Evolutionary conservation across 2,797 vertebrate species (phyloP), one percentile per base, ranked within the genome.

Genomic region (Aplochiton taeniatus): DNA sequence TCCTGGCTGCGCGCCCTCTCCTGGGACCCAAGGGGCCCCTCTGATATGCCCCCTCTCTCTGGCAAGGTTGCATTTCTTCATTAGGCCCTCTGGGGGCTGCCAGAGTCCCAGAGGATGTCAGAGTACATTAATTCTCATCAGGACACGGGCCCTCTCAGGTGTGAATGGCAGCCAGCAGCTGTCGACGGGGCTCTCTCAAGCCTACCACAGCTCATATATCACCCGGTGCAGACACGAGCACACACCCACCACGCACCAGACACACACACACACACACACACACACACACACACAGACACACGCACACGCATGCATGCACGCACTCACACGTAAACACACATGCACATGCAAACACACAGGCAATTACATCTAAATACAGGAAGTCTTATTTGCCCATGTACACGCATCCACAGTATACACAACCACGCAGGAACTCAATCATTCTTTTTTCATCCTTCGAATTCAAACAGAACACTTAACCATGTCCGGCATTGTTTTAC

Each of bases 81-180:
- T 94, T 93, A 94, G 90, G 75, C 82, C 83, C 89, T 93, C 89
- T 91, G 79, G 90, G 87, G 89, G 88, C 89, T 89, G 86, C 76
- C 85, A 83, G 81, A 92, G 86, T 95, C 94, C 92, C 93, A 87
- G 80, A 92, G 92, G 94, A 94, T 93, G 91, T 95, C 94, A 92
- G 91, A 95, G 92, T 86, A 93, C 93, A 95, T 95, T 95, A 94
- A 94, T 95, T 96, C 95, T 94, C 93, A 94, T 95, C 93, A 90
- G 91, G 92, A 93, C 90, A 90, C 84, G 91, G 93, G 90, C 89
- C 91, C 91, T 94, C 93, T 94, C 90, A 92, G 91, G 93, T 95
- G 94, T 95, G 94, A 95, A 92, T 94, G 93, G 94, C 94, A 96
- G 92, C 89, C 86, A 86, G 84, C 91, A 93, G 94, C 94, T 96